Percentiles rank a stretch among this genome's conserved stretches.
Conservation (phyloP, 2,888 invertebrate genomes). For the Urechis unicinctus region DNA sequence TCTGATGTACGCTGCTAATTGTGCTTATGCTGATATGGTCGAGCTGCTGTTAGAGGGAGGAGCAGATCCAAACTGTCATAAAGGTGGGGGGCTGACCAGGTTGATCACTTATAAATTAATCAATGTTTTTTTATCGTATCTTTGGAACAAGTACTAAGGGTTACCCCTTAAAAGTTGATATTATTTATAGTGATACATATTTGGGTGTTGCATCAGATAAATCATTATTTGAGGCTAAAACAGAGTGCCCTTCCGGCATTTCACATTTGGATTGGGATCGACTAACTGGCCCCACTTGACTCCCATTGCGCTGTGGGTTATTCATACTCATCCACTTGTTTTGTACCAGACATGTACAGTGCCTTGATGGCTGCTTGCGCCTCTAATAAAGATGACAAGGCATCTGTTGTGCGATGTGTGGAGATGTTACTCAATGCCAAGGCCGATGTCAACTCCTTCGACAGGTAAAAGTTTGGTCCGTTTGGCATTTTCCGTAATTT, state of each 20-base stretch:
- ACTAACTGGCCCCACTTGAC: too few species aligned
- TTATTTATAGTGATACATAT: too few species aligned
- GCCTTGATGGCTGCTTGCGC: conserved; percentile 53
- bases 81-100: conserved; percentile 30
- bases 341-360: conserved; percentile 46
- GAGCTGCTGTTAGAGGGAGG: conserved; percentile 45
- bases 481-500: neutral
- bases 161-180: too few species aligned
- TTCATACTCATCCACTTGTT: neutral
- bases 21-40: conserved; percentile 31
- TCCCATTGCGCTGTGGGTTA: too few species aligned
- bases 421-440: conserved; percentile 38
- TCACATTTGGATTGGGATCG: too few species aligned
- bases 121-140: too few species aligned
- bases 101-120: too few species aligned
- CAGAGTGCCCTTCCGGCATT: too few species aligned
- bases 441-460: conserved; percentile 40
- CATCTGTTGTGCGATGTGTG: conserved; percentile 42
- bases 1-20: conserved; percentile 39
- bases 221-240: too few species aligned
- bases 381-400: conserved; percentile 37
- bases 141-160: too few species aligned
- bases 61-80: conserved; percentile 50
- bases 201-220: too few species aligned
- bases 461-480: conserved; percentile 6